Percentiles rank a stretch among this genome's conserved stretches.
Conservation (phyloP, 2,888 invertebrate genomes). For the Philereme transversata region DNA sequence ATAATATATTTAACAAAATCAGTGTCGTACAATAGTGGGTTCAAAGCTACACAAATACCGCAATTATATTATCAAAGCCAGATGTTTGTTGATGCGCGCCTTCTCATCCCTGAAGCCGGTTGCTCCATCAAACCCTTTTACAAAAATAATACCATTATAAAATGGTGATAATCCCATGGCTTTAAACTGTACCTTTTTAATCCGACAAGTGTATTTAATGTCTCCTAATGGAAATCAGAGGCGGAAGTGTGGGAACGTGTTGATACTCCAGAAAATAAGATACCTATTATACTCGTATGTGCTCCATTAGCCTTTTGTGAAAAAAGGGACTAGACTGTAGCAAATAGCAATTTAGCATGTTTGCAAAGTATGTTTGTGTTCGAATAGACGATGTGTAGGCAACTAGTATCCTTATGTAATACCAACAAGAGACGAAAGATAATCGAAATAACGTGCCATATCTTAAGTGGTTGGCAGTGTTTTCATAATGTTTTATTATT, state of each 20-base stretch:
- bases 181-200: conserved; percentile 16
- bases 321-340: too few species aligned
- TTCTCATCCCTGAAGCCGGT: conserved; percentile 6
- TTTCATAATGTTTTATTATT: too few species aligned
- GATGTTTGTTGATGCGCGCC: background rate
- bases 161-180: conserved; percentile 15
- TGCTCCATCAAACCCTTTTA: conserved; percentile 8
- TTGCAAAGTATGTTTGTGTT: too few species aligned
- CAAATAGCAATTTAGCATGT: too few species aligned
- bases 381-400: too few species aligned
- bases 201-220: conserved; percentile 14
- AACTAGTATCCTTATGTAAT: too few species aligned
- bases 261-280: background rate
- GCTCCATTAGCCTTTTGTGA: too few species aligned
- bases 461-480: too few species aligned
- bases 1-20: too few species aligned
- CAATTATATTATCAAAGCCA: background rate
- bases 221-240: conserved; percentile 16
- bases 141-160: conserved; percentile 13
- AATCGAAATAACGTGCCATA: too few species aligned
- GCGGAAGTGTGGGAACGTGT: background rate
- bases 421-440: too few species aligned
- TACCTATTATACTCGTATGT: too few species aligned
- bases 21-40: background rate
- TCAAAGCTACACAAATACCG: background rate